Base-by-base conservation (phyloP, 1,140 invertebrate genomes). In the Ceratosolen solmsi region DNA sequence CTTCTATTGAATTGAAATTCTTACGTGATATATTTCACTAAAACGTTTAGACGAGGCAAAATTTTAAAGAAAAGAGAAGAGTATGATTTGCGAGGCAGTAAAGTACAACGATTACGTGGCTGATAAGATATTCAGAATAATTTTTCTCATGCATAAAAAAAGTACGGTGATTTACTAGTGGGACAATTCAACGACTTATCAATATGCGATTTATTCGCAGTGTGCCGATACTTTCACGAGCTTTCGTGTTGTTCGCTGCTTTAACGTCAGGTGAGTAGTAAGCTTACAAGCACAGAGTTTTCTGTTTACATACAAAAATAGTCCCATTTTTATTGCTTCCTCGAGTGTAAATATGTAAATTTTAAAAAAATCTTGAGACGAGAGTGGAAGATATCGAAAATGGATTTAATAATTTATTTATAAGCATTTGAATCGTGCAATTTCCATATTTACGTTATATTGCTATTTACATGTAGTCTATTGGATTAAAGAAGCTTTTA, bases 261-360 rank as follows among this genome's bases (percentile, higher is more conserved):
- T 80, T 72, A 71, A 73, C 54, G 17, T 60, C 70, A 73, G 78
- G 78, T 80, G 27, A 80, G 78, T 80, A 30, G 38, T 46, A 46
- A n/a, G n/a, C n/a, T n/a, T n/a, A n/a, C n/a, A n/a, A n/a, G n/a
- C n/a, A n/a, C n/a, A n/a, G n/a, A n/a, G n/a, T n/a, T n/a, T n/a
- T n/a, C n/a, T n/a, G n/a, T n/a, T n/a, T n/a, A n/a, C n/a, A n/a
- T n/a, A n/a, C n/a, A n/a, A n/a, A n/a, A n/a, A n/a, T n/a, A n/a
- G n/a, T n/a, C n/a, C n/a, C n/a, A n/a, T n/a, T n/a, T n/a, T n/a
- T n/a, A n/a, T n/a, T n/a, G n/a, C n/a, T n/a, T n/a, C n/a, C n/a
- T n/a, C n/a, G n/a, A n/a, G n/a, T n/a, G n/a, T n/a, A n/a, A n/a
- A n/a, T n/a, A n/a, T n/a, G n/a, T n/a, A n/a, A n/a, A n/a, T n/a